phyloP scores from a whole-genome alignment of 1,140 invertebrate species.

The Trichonephila clavata region DNA sequence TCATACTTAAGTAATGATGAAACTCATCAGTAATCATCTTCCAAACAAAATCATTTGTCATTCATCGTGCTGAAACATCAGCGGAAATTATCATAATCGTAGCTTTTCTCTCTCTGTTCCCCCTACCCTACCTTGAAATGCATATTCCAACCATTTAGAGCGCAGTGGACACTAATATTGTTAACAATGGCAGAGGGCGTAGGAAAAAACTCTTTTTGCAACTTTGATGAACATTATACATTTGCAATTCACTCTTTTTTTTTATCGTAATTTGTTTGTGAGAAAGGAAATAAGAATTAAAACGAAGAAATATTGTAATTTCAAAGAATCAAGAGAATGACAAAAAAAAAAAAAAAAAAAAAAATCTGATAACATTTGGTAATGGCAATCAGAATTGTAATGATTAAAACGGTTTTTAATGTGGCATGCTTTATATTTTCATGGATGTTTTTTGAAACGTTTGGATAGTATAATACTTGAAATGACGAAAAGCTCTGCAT shows the following conservation, averaged over 20 bases:
- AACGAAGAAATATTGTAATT: no score
- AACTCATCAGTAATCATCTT: conserved; percentile 58
- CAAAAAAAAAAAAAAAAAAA: no score
- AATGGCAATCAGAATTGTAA: no score
- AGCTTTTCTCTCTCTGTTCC: not conserved
- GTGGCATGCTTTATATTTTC: no score
- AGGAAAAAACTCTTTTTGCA: not conserved
- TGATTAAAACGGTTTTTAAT: no score
- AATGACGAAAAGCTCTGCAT: no score
- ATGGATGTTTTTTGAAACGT: no score
- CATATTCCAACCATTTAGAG: not conserved
- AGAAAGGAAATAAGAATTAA: not conserved
- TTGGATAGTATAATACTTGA: no score
- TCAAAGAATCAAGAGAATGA: no score
- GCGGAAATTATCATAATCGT: conserved; percentile 73
- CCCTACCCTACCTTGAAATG: not conserved
- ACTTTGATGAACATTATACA: no score
- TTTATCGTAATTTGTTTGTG: not conserved
- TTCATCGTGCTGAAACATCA: conserved; percentile 13
- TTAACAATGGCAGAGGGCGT: not conserved
- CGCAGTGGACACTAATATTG: not conserved
- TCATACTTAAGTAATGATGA: conserved; percentile 74
- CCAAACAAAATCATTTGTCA: conserved; percentile 76
- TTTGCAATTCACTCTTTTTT: not conserved
- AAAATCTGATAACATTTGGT: no score